Evolutionary conservation across 92 coral and sea anemone genomes (phyloP).

Genomic region (Heliopora coerulea): DNA sequence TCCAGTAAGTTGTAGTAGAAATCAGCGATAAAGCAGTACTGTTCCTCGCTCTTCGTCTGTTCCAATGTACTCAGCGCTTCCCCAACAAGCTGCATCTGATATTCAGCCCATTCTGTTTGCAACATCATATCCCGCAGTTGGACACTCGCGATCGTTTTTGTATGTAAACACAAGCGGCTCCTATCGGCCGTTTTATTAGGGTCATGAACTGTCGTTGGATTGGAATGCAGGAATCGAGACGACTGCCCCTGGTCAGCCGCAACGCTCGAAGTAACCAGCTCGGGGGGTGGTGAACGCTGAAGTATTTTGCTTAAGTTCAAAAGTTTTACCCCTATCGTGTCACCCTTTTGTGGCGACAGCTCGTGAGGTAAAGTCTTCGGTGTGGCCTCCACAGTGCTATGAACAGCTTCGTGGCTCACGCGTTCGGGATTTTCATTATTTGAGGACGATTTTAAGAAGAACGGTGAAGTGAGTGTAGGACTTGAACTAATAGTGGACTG

Average conservation of each 20-base stretch:
- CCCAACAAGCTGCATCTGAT: constrained; percentile 1
- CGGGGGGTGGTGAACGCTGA: background rate
- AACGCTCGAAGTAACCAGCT: background rate
- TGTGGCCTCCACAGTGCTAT: background rate
- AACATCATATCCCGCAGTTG: constrained; percentile 13
- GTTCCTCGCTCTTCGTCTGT: constrained; percentile 13
- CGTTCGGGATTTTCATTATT: background rate
- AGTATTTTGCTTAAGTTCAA: background rate
- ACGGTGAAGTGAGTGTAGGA: background rate
- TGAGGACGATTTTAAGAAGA: background rate
- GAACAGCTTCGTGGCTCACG: background rate
- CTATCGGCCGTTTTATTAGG: background rate
- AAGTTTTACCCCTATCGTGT: background rate
- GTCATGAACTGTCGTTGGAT: too few species aligned
- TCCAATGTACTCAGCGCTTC: constrained; percentile 16
- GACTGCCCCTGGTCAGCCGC: background rate
- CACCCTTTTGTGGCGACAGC: background rate
- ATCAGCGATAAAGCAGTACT: constrained; percentile 14
- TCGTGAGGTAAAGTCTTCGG: background rate
- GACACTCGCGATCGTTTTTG: background rate
- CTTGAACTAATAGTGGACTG: background rate
- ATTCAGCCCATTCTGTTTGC: background rate
- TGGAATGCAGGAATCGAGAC: background rate
- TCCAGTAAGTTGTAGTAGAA: constrained; percentile 17
- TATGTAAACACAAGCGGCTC: background rate